A percentile compares a stretch with the other conserved stretches of the same genome.
Evolutionary conservation across 2,797 vertebrate species (phyloP).

Genomic region (Nothura maculosa): DNA sequence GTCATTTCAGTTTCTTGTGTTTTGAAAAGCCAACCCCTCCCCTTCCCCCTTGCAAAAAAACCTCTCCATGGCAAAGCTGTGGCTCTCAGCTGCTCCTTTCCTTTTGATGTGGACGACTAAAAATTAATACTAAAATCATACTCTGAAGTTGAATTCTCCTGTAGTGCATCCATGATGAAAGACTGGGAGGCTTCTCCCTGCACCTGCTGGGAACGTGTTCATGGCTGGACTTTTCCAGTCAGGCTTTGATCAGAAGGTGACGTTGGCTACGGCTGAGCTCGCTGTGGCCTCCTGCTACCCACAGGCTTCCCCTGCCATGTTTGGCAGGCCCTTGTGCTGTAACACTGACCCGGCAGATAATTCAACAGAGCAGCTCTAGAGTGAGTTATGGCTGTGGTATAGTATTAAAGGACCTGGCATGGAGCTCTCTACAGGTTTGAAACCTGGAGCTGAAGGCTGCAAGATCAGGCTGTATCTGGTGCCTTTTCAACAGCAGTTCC

Average conservation of each 20-base stretch:
- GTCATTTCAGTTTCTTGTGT: background rate
- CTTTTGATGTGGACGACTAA: conserved; percentile 30
- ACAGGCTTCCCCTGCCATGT: background rate
- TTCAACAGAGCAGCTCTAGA: background rate
- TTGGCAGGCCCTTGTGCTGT: background rate
- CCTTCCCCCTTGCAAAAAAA: background rate
- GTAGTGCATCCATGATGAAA: background rate
- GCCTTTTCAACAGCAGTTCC: background rate
- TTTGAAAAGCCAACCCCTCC: background rate
- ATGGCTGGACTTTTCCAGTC: background rate
- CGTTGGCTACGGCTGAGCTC: conserved; percentile 14
- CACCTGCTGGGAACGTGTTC: background rate
- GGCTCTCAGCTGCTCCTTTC: background rate
- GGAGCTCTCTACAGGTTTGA: background rate
- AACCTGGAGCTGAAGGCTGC: background rate
- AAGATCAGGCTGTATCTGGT: background rate
- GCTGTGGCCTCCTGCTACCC: background rate
- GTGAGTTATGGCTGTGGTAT: background rate
- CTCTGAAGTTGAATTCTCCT: background rate
- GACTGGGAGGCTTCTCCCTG: background rate
- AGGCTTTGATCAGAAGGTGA: background rate
- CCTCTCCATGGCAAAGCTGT: background rate
- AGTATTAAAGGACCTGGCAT: background rate
- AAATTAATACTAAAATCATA: background rate
- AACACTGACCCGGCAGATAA: conserved; percentile 46